Evolutionary conservation across 2,797 vertebrate genomes (phyloP).

Genomic region (Platalea minor): DNA sequence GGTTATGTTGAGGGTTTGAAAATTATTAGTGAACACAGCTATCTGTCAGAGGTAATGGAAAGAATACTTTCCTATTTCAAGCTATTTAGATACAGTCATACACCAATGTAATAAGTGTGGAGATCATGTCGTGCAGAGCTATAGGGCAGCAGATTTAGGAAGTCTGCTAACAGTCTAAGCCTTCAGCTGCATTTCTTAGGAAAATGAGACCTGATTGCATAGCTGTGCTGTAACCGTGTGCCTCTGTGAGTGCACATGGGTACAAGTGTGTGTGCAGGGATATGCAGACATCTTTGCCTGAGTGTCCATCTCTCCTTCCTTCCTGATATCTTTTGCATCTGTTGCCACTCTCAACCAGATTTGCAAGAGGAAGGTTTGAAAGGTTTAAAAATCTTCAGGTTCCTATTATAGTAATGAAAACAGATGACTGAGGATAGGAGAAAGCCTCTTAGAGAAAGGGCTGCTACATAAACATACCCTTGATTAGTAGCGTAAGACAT

Average conservation of each 20-base stretch:
- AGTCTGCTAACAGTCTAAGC: background rate
- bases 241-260: background rate
- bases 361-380: background rate
- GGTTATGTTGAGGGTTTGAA: background rate
- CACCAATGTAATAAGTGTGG: background rate
- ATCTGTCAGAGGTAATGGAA: background rate
- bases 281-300: background rate
- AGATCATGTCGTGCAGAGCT: background rate
- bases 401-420: background rate
- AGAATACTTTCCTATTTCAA: background rate
- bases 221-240: background rate
- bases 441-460: background rate
- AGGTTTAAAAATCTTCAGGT: background rate
- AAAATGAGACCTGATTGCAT: background rate
- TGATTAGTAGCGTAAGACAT: background rate
- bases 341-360: background rate
- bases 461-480: background rate
- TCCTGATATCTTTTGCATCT: background rate
- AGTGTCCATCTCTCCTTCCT: background rate
- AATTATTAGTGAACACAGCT: background rate
- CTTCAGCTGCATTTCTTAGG: background rate
- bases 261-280: background rate
- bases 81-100: background rate
- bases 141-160: background rate
- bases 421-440: background rate